Evolutionary conservation across 2,888 invertebrate species (phyloP), one percentile per base, ranked within the genome.

Genomic region (Trachelus stipa): DNA sequence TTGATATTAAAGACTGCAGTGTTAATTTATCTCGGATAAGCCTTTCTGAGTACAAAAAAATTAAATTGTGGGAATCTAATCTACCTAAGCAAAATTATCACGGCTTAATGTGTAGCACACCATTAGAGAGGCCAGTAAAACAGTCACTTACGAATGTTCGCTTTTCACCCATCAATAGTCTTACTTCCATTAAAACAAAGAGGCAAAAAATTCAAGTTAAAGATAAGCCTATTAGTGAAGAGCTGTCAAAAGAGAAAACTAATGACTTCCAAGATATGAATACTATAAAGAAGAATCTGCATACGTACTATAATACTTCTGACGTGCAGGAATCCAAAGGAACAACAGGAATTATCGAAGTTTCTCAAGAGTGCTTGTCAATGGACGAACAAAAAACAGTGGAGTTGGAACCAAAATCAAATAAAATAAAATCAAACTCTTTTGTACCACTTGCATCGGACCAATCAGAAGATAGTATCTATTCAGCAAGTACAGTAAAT

Each of bases 391-490:
- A 56, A 23, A 23, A 2, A 2, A 56, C 56, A 56, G 1, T 56
- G 56, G 6, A 23, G 0, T 56, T 23, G 56, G 23, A 56, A 23
- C 23, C 56, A 56, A 23, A 56, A 2, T 23, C 40, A 56, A 56
- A 34, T 11, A 79, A 68, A 37, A 68, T 68, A 34, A 79, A 34
- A 68, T 33, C 23, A 56, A 56, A 56, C 9, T 56, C 23, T 56
- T 6, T 23, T 56, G 9, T 23, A 9, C 6, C 0, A 56, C 9
- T 9, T 56, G 6, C 56, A 56, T 23, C 23, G 23, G 56, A 56
- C 23, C 56, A 56, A 23, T 56, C 56, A 56, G 23, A 56, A 56
- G 56, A 56, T 56, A 56, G 23, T 23, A 56, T 56, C 56, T 2
- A 56, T 56, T 9, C 56, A 56, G 23, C 56, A 23, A 56, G 2